A percentile compares a stretch with the other conserved stretches of the same genome.
Evolutionary conservation across 2,113 vertebrate species (phyloP).

Genomic region (Petromus typicus): DNA sequence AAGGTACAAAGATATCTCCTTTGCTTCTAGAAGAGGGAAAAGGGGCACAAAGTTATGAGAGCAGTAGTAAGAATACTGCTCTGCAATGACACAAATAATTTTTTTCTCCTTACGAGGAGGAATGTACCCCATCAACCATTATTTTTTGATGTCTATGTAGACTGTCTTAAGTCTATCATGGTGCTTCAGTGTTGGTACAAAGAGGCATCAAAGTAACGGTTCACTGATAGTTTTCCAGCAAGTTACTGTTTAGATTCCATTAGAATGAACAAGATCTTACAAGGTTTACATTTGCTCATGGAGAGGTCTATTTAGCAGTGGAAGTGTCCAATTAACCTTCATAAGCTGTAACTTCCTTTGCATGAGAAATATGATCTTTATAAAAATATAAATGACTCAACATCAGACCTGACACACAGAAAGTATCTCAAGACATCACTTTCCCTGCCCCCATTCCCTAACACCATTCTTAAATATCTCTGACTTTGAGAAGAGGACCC

Average conservation of each 20-base stretch:
- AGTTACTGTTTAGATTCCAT: not conserved
- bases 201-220: not conserved
- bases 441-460: not conserved
- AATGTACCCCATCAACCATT: not conserved
- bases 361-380: not conserved
- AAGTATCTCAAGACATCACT: not conserved
- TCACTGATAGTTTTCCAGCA: not conserved
- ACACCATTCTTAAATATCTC: not conserved
- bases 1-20: not conserved
- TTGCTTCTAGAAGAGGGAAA: not conserved
- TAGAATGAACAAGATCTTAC: not conserved
- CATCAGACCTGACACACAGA: not conserved
- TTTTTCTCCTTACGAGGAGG: not conserved
- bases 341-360: not conserved
- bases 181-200: not conserved
- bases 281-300: conserved; percentile 14
- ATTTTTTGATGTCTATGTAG: not conserved
- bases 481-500: not conserved
- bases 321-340: not conserved
- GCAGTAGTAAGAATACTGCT: not conserved
- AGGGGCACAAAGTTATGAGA: not conserved
- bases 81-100: not conserved
- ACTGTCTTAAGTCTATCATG: not conserved
- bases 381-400: not conserved
- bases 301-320: not conserved